phyloP scores from a whole-genome alignment of 2,113 vertebrate genomes.

The Uria lomvia region DNA sequence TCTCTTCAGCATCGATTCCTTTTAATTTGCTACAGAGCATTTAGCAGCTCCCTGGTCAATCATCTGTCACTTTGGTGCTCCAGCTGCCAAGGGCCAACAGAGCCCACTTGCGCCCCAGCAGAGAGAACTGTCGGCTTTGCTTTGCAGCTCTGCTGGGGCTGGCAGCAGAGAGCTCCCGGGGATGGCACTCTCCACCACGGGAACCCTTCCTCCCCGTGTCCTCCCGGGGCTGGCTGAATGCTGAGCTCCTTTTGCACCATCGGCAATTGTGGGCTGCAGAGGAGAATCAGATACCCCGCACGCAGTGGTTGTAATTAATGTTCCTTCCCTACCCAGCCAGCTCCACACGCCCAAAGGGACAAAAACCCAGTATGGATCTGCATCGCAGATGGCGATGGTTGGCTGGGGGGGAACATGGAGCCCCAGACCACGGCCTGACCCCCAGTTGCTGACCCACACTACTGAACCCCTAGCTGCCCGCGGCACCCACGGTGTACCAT shows the following conservation, averaged over 20 bases:
- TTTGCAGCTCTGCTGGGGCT: background rate
- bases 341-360: background rate
- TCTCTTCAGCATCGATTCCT: background rate
- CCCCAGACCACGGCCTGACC: background rate
- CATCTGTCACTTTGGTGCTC: background rate
- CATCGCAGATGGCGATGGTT: fast-evolving
- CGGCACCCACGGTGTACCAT: fast-evolving
- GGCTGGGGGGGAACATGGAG: background rate
- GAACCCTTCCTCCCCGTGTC: background rate
- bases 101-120: background rate
- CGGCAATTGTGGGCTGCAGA: fast-evolving
- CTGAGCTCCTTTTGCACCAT: background rate
- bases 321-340: background rate
- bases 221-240: background rate
- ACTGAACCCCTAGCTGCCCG: background rate
- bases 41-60: background rate
- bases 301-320: fast-evolving
- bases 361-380: fast-evolving
- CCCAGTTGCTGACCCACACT: fast-evolving
- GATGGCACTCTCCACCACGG: fast-evolving
- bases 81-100: background rate
- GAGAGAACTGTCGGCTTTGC: background rate
- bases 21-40: background rate
- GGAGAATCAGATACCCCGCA: fast-evolving
- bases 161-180: background rate